Base-by-base conservation (phyloP, 1,140 invertebrate species). In the Drosophila carrolli region DNA sequence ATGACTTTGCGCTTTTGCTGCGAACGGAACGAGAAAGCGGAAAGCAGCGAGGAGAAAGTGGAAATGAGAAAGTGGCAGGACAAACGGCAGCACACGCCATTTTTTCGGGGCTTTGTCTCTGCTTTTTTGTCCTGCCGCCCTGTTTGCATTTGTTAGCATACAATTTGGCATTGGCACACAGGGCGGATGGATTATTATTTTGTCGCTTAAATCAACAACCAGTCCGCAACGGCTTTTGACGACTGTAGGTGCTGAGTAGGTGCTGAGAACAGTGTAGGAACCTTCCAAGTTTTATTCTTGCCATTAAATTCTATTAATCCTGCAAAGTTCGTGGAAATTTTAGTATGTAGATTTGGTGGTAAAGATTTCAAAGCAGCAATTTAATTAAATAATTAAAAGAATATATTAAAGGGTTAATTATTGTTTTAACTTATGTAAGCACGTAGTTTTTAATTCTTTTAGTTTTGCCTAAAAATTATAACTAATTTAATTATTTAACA, bases 1-100 rank as follows among this genome's bases (percentile, higher is more conserved):
- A 78, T 83, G 82, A 86, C 83, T 83, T 78, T 88, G 82, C 83
- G 82, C 83, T 82, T 88, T 82, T 82, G 62, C 68, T 66, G 55
- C 44, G 60, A 14, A 16, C 29, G 14, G 61, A 29, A 38, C 14
- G 14, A 35, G 58, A 41, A 37, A 41, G 37, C 16, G 8, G 53
- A 35, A 58, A 16, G 48, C 13, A n/a, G 27, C 8, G 19, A 1
- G 57, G 59, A 40, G 46, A 62, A 62, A 41, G 44, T 4, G 16
- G 10, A 23, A 35, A 16, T 10, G 14, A 44, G 44, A 35, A 56
- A 29, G 10, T 16, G 38, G 60, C 58, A 56, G 62, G 43, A 47
- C 27, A 29, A 43, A 16, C 19, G 43, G 29, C 50, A 65, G 63
- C 41, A 60, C 56, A 76, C 44, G 38, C 41, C 60, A 67, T 61